Evolutionary conservation across 2,888 invertebrate genomes (phyloP).

Genomic region (Leptura quadrifasciata): DNA sequence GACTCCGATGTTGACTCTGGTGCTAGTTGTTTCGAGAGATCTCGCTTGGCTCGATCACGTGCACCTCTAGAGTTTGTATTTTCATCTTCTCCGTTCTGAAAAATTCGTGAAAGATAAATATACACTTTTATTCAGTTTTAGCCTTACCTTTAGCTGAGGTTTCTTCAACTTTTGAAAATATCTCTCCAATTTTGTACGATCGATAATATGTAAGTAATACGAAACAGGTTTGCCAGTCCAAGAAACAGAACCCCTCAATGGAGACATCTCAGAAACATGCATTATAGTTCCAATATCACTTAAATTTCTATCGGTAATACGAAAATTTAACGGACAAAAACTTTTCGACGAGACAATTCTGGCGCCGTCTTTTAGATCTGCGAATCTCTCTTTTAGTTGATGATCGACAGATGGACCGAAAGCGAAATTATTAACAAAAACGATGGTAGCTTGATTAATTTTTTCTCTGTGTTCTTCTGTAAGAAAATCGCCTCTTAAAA

Average conservation of each 20-base stretch:
- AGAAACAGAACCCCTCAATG: constrained; percentile 95
- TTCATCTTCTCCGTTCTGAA: constrained; percentile 67
- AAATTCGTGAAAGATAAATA: not conserved
- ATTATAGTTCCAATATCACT: constrained; percentile 99
- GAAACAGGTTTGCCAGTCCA: constrained; percentile 99
- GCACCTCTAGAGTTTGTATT: constrained; percentile 65
- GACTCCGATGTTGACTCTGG: constrained; percentile 73
- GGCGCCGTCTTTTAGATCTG: constrained; percentile 95
- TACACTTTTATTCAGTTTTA: not conserved
- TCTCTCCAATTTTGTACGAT: constrained; percentile 96
- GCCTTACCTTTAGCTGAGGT: constrained; percentile 82
- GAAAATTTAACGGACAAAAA: constrained; percentile 98
- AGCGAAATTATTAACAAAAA: constrained; percentile 99
- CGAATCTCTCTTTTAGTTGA: constrained; percentile 96
- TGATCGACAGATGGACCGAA: constrained; percentile 99
- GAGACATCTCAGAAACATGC: constrained; percentile 98
- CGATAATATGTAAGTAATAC: constrained; percentile 98
- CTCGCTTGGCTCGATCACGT: constrained; percentile 75
- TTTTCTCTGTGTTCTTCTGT: constrained; percentile 94
- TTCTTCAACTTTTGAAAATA: constrained; percentile 97
- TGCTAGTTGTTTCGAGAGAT: constrained; percentile 75
- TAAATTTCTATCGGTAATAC: constrained; percentile 97
- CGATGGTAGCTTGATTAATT: constrained; percentile 94
- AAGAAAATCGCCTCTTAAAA: constrained; percentile 96
- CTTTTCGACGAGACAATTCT: constrained; percentile 98